Percentiles rank a stretch among this genome's conserved stretches.
Conservation (phyloP, 1,140 invertebrate genomes). For the Planococcus citri region DNA sequence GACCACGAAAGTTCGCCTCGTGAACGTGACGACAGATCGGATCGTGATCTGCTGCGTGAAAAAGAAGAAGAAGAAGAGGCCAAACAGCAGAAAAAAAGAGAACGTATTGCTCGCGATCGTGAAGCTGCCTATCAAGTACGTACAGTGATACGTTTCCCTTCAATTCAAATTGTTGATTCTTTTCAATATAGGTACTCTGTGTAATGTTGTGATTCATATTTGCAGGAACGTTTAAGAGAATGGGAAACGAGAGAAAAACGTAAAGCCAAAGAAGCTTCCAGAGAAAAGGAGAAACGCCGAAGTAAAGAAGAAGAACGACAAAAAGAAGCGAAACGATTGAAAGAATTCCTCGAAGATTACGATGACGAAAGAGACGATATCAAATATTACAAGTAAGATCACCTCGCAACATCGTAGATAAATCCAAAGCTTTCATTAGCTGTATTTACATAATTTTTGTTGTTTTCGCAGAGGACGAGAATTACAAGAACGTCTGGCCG, state of each 20-base stretch:
- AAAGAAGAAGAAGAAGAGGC: slow-evolving; percentile 83
- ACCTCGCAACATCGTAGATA: slow-evolving; percentile 17
- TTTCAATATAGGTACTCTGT: background rate
- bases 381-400: slow-evolving; percentile 89
- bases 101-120: slow-evolving; percentile 82
- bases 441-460: slow-evolving; percentile 21
- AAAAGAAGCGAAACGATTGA: slow-evolving; percentile 81
- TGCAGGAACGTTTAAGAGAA: slow-evolving; percentile 48
- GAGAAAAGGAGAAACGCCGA: slow-evolving; percentile 72
- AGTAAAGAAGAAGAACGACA: slow-evolving; percentile 70
- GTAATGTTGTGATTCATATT: slow-evolving; percentile 9
- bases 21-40: slow-evolving; percentile 29
- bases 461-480: slow-evolving; percentile 59
- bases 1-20: slow-evolving; percentile 31
- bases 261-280: slow-evolving; percentile 84
- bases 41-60: slow-evolving; percentile 42
- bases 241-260: slow-evolving; percentile 91
- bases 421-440: background rate
- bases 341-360: slow-evolving; percentile 97
- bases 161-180: slow-evolving; percentile 29
- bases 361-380: slow-evolving; percentile 93
- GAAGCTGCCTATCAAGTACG: slow-evolving; percentile 82
- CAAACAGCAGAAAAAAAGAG: slow-evolving; percentile 76
- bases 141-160: slow-evolving; percentile 34
- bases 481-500: slow-evolving; percentile 70